Evolutionary conservation across 2,888 invertebrate species (phyloP).

Genomic region (Rhaphigaster nebulosa): DNA sequence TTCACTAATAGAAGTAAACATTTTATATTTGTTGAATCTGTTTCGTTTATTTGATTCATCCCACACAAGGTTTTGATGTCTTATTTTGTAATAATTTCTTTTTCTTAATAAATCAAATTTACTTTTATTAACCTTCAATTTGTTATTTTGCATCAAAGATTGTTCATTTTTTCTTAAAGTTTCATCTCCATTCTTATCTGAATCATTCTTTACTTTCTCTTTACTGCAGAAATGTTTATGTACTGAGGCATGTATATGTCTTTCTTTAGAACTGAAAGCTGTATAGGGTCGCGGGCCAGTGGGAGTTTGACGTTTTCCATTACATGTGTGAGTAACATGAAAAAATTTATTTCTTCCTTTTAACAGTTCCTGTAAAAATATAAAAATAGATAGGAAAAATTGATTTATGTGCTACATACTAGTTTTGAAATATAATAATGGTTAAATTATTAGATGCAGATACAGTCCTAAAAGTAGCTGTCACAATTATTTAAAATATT

Average conservation of each 20-base stretch:
- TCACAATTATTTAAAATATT: too few relatives aligned
- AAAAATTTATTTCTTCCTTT: background rate
- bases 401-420: background rate
- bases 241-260: background rate
- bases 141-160: background rate
- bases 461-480: background rate
- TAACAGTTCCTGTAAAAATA: background rate
- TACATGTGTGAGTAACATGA: background rate
- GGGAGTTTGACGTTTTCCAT: background rate
- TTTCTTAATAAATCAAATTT: background rate
- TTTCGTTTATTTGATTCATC: background rate
- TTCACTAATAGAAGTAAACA: background rate
- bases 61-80: constrained; percentile 40
- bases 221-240: background rate
- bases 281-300: background rate
- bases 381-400: background rate
- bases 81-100: background rate
- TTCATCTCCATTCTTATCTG: background rate
- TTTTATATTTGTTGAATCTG: background rate
- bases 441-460: background rate
- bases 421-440: background rate
- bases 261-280: background rate
- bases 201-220: background rate
- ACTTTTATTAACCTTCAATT: background rate
- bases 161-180: background rate